Percentiles rank a stretch among this genome's conserved stretches.
These are phyloP conservation scores for Drosophila testacea DNA, from an alignment of 2,888 invertebrate genomes.

Conservation along the genomic window DNA sequence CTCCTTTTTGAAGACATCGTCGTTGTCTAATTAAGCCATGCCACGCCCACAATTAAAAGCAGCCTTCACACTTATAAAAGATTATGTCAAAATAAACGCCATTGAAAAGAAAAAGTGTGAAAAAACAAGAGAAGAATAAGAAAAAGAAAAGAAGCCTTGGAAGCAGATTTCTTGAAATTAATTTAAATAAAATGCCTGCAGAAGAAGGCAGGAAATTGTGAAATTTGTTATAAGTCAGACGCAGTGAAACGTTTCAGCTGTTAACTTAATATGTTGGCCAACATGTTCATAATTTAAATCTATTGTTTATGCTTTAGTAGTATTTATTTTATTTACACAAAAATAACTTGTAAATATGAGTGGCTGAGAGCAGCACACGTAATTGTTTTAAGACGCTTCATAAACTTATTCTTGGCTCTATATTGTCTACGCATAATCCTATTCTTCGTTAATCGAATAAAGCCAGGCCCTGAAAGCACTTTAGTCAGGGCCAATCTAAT, in stretches of 20 bases:
- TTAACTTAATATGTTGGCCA: neutral
- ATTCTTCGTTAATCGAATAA: conserved; percentile 71
- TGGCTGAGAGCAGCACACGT: neutral
- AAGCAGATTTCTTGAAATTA: conserved; percentile 54
- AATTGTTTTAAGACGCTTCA: conserved; percentile 37
- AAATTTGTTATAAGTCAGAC: conserved; percentile 64
- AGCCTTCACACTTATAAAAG: conserved; percentile 61
- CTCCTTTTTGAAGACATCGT: neutral
- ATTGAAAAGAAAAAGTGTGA: conserved; percentile 8
- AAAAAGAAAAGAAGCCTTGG: conserved; percentile 2
- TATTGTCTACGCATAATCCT: conserved; percentile 36
- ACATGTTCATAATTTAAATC: neutral
- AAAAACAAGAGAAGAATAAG: conserved; percentile 7
- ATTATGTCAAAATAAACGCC: conserved; percentile 60
- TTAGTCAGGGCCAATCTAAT: conserved; percentile 54
- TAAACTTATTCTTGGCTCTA: conserved; percentile 5
- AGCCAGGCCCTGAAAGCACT: conserved; percentile 47
- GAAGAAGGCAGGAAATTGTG: neutral
- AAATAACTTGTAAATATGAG: neutral
- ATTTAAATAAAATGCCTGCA: conserved; percentile 51
- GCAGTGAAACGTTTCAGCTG: conserved; percentile 38
- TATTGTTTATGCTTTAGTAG: neutral
- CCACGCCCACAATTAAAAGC: conserved; percentile 70
- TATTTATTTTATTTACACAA: neutral
- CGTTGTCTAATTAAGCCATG: conserved; percentile 53